Evolutionary conservation across 2,888 invertebrate species (phyloP).

Genomic region (Eupsilia transversa): DNA sequence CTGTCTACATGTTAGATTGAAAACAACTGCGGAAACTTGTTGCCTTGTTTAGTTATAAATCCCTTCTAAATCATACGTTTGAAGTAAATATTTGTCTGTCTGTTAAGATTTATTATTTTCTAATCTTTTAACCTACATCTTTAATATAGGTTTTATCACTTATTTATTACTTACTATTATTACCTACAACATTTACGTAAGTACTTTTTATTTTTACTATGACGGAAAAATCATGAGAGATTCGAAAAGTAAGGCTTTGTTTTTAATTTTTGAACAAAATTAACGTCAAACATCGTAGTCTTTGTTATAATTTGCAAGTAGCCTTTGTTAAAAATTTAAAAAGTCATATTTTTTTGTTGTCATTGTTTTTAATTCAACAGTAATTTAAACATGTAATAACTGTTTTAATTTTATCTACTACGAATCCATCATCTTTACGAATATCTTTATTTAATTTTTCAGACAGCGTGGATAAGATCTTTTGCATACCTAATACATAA

Average conservation of each 20-base stretch:
- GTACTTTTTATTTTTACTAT: background rate
- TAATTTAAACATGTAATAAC: background rate
- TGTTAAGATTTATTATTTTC: background rate
- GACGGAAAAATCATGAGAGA: too few relatives aligned
- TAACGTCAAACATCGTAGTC: background rate
- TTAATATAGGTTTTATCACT: background rate
- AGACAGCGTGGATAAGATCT: constrained; percentile 22
- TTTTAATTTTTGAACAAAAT: background rate
- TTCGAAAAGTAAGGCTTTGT: background rate
- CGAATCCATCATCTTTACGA: background rate
- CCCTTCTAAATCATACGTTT: constrained; percentile 35
- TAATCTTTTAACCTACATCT: background rate
- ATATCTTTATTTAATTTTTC: constrained; percentile 14
- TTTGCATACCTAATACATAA: constrained; percentile 30
- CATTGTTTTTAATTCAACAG: background rate
- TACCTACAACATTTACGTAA: too few relatives aligned
- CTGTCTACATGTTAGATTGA: constrained; percentile 43
- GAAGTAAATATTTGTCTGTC: constrained; percentile 1
- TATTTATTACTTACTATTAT: background rate
- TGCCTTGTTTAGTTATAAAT: constrained; percentile 38
- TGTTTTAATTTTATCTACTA: constrained; percentile 11
- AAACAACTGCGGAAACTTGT: constrained; percentile 39
- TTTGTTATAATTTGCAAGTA: background rate
- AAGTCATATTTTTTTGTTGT: too few relatives aligned
- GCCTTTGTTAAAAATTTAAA: background rate